phyloP scores from a whole-genome alignment of 1,140 invertebrate species.

The Cydia strobilella region DNA sequence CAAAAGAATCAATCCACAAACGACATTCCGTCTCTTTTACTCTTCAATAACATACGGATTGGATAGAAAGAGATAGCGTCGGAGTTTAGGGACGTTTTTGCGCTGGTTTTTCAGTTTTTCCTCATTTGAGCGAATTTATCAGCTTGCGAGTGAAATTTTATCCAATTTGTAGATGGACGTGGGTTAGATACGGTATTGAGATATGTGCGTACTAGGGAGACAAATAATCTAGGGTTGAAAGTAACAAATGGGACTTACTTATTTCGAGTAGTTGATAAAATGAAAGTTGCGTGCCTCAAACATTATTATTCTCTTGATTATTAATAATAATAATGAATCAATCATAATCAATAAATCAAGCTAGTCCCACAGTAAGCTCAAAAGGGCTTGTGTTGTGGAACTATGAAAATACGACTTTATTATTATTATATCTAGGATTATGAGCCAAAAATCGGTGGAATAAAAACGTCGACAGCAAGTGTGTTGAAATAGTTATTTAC shows the following conservation, averaged over 20 bases:
- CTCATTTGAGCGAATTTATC: conserved; percentile 15
- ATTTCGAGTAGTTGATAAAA: background rate
- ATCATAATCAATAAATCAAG: too few species aligned
- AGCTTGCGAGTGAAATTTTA: conserved; percentile 8
- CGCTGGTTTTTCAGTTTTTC: background rate
- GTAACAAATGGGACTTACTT: background rate
- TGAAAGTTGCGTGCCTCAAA: background rate
- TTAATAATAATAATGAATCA: too few species aligned
- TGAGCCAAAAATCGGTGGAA: too few species aligned
- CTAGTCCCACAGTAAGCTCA: too few species aligned
- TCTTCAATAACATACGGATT: background rate
- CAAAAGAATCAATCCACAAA: background rate
- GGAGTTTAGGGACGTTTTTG: background rate
- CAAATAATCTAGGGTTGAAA: background rate
- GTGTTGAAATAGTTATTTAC: too few species aligned
- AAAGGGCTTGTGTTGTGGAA: too few species aligned
- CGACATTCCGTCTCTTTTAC: background rate
- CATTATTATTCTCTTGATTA: too few species aligned
- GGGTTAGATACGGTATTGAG: conserved; percentile 13
- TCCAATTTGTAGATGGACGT: conserved; percentile 15
- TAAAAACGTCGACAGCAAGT: too few species aligned
- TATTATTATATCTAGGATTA: too few species aligned
- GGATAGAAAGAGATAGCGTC: background rate
- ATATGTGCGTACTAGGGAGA: background rate
- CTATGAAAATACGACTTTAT: too few species aligned